Base-by-base conservation (phyloP, 2,888 invertebrate species). In the Melanchra persicariae region DNA sequence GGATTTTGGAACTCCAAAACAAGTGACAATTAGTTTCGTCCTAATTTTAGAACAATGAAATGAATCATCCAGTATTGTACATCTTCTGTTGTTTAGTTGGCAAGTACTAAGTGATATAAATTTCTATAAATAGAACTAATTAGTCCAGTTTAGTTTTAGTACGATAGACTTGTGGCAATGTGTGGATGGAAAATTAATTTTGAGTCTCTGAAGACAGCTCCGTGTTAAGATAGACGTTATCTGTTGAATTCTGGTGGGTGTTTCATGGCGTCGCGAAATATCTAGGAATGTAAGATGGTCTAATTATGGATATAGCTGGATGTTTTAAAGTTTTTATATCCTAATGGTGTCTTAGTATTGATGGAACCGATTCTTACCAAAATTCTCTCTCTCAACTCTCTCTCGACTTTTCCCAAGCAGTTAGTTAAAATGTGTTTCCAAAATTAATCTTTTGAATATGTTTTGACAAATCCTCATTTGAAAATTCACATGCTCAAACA, bases 21-120 rank as follows among this genome's bases (percentile, higher is more conserved):
- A 73, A 83, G 74, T 73, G 71, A 73, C 82, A 78, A 83, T 72
- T 77, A 80, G 61, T 66, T 70, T 68, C 1, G 58, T 52, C 55
- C 76, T 85, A 85, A 80, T 82, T 77, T 83, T 83, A 85, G 85
- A 80, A 83, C 85, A 82, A 80, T 77, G 65, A 74, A 72, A 79
- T 83, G 85, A 82, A 77, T 85, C 85, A 85, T 70, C 70, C 59
- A 61, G 40, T 51, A 64, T 58, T 63, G 69, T 69, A 62, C 71
- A 62, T 73, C 67, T 26, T 60, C 55, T 64, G 71, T 66, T 83
- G 60, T 85, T 81, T 80, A 70, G 70, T 71, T 82, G 63, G 64
- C 70, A 76, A 83, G 51, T 73, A 59, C 54, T 83, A 76, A 81
- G 59, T 83, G 57, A 69, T 76, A 74, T 55, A 65, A 73, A 71